Percentiles rank a stretch among this genome's conserved stretches.
Evolutionary conservation across 2,888 invertebrate genomes (phyloP).

Genomic region (Drosophila neoperkinsi): DNA sequence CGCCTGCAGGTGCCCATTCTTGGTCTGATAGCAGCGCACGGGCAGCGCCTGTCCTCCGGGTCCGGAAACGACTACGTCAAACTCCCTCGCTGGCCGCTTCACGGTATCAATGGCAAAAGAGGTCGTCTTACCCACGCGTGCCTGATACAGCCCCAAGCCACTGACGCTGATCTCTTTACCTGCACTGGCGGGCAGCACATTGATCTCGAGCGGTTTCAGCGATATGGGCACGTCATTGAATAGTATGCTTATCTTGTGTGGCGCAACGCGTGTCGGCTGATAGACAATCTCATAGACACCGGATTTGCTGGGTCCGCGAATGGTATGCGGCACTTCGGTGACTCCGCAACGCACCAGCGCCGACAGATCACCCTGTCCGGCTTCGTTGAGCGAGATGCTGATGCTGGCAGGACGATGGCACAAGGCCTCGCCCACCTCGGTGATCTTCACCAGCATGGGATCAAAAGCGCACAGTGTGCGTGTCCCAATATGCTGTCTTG

Average conservation of each 20-base stretch:
- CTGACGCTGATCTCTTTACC: conserved; percentile 90
- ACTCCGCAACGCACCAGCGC: conserved; percentile 93
- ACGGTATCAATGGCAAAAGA: conserved; percentile 95
- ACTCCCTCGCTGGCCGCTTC: conserved; percentile 93
- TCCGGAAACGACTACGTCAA: conserved; percentile 95
- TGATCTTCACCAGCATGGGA: conserved; percentile 89
- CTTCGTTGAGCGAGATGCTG: conserved; percentile 91
- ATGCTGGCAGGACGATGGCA: conserved; percentile 93
- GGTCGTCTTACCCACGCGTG: conserved; percentile 92
- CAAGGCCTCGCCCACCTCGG: conserved; percentile 91
- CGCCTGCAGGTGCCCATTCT: conserved; percentile 97
- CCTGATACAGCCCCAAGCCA: conserved; percentile 94
- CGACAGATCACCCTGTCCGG: conserved; percentile 93
- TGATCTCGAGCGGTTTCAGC: conserved; percentile 86
- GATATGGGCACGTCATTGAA: conserved; percentile 93
- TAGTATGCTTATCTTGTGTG: conserved; percentile 93
- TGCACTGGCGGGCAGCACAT: conserved; percentile 88
- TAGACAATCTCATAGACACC: conserved; percentile 94
- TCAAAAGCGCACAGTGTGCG: conserved; percentile 92
- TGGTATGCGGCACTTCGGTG: conserved; percentile 92
- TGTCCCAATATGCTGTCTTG: conserved; percentile 88
- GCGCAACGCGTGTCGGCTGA: conserved; percentile 94
- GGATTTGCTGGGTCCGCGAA: conserved; percentile 89
- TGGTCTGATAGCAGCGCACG: conserved; percentile 97
- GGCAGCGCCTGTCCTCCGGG: conserved; percentile 93